These are phyloP conservation scores for Crotalus horridus DNA, from an alignment of 2,113 vertebrate genomes.

Conservation along the genomic window DNA sequence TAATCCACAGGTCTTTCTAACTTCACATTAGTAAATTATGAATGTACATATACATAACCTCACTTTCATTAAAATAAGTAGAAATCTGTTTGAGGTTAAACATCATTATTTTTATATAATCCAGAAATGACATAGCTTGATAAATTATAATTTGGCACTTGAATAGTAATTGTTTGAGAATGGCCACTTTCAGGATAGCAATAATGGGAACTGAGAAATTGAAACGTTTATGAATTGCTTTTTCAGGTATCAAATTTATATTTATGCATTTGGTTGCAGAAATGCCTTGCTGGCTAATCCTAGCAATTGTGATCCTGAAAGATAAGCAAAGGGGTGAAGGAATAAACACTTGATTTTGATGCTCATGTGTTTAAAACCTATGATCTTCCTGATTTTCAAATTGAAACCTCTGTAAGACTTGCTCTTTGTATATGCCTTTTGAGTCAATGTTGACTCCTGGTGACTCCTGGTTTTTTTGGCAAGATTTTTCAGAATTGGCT, in stretches of 20 bases:
- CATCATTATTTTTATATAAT: background rate
- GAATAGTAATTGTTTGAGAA: background rate
- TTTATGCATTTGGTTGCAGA: background rate
- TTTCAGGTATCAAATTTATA: background rate
- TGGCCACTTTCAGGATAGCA: background rate
- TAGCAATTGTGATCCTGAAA: background rate
- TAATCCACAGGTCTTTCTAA: background rate
- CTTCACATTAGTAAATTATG: background rate
- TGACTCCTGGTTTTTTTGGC: background rate
- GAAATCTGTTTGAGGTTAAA: background rate
- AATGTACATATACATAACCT: too few relatives aligned
- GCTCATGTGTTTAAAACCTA: background rate
- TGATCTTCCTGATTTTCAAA: background rate
- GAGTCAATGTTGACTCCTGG: background rate
- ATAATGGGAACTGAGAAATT: background rate
- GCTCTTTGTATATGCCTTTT: background rate
- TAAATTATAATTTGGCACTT: background rate
- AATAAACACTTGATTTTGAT: background rate
- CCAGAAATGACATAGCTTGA: background rate
- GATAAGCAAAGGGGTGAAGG: background rate
- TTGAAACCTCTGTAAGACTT: background rate
- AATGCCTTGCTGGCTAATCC: background rate
- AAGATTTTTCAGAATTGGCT: background rate
- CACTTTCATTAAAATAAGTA: background rate
- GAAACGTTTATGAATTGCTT: background rate